Base-by-base conservation (phyloP, 2,888 invertebrate species). In the Craniophora ligustri region DNA sequence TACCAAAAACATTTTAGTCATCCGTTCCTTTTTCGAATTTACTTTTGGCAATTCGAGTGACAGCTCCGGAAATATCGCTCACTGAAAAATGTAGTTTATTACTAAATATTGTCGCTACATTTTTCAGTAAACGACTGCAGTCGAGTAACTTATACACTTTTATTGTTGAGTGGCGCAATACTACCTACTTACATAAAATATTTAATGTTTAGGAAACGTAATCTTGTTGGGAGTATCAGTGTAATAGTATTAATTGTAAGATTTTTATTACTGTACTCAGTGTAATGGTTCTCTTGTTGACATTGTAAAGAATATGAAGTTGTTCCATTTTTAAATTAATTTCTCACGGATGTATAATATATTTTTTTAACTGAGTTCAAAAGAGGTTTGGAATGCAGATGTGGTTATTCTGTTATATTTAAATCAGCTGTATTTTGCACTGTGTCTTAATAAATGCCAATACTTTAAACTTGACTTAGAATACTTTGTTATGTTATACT, bases 11-110 rank as follows among this genome's bases (percentile, higher is more conserved):
- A 41, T 31, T 38, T 5, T 5, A 11, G 40, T 6, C 7, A 18
- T 38, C 41, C 15, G 18, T 38, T 26, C 30, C 2, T 26, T 39
- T 59, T 47, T 48, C 7, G 48, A 58, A 66, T 48, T 66, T 60
- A 14, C 34, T 21, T 19, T 36, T 10, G 14, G 7, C 15, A 19
- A 4, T 14, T 16, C 11, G 19, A 32, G 19, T 10, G 5, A 6
- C 14, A 7, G 32, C 14, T 10, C 19, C 7, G 28, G 36, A 32
- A 34, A 15, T 3, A 26, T n/a, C n/a, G n/a, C n/a, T n/a, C n/a
- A n/a, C n/a, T n/a, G n/a, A n/a, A n/a, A n/a, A n/a, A n/a, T n/a
- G n/a, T 2, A 13, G 15, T 31, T 8, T 32, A 21, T 21, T 7
- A n/a, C 21, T 5, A 14, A 63, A n/a, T 21, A 10, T 38, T n/a